A percentile compares a stretch with the other conserved stretches of the same genome.
Conservation (phyloP, 2,797 vertebrate genomes). For the Alauda arvensis region DNA sequence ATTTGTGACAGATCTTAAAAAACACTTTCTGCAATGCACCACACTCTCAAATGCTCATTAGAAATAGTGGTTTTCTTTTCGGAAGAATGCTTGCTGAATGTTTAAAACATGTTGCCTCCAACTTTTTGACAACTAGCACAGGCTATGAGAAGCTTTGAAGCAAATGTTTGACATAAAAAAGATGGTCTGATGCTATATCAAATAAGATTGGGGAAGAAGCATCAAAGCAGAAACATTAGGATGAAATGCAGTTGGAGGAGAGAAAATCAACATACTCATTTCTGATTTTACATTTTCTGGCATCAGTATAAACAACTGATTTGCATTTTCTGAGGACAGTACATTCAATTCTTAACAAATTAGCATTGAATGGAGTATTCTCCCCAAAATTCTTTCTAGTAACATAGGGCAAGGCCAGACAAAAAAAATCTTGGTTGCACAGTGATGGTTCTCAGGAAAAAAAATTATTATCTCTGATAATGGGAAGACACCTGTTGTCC, state of each 20-base stretch:
- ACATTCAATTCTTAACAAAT: conserved; percentile 30
- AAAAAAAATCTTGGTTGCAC: background rate
- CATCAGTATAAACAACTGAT: conserved; percentile 62
- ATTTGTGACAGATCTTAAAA: conserved; percentile 78
- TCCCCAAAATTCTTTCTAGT: background rate
- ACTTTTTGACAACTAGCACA: conserved; percentile 70
- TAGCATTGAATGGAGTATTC: background rate
- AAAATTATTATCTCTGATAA: background rate
- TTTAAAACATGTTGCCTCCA: conserved; percentile 64
- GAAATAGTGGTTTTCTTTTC: conserved; percentile 69
- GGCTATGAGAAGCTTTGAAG: conserved; percentile 66
- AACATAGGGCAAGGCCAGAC: background rate
- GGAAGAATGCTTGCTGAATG: conserved; percentile 67
- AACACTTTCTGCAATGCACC: conserved; percentile 71
- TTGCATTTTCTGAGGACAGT: conserved; percentile 45
- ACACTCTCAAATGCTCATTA: conserved; percentile 68
- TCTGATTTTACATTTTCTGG: conserved; percentile 58
- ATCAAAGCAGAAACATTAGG: conserved; percentile 57
- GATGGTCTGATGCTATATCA: conserved; percentile 59
- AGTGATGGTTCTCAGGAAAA: background rate
- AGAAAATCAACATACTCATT: conserved; percentile 60
- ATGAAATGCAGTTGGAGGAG: conserved; percentile 48
- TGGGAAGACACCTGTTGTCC: background rate
- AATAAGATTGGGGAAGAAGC: conserved; percentile 44
- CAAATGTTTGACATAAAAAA: conserved; percentile 67